Conservation (phyloP, 2,797 vertebrate species). For the Lophius americanus region DNA sequence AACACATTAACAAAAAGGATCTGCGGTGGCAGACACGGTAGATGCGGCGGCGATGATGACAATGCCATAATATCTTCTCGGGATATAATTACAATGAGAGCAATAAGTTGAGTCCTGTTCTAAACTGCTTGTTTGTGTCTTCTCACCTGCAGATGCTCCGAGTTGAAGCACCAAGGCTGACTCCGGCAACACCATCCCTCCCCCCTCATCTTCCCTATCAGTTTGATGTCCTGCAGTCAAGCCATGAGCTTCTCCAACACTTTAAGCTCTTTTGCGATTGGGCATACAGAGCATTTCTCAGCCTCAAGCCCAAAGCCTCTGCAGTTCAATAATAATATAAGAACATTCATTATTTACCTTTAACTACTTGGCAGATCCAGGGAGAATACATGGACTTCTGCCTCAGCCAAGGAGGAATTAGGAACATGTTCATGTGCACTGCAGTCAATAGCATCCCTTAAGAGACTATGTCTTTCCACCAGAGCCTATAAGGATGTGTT, state of each 20-base stretch:
- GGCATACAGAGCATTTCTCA: slow-evolving; percentile 83
- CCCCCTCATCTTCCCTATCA: slow-evolving; percentile 77
- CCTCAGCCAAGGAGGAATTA: slow-evolving; percentile 55
- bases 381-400: slow-evolving; percentile 34
- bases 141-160: slow-evolving; percentile 72
- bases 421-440: slow-evolving; percentile 61
- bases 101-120: neutral
- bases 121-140: slow-evolving; percentile 3
- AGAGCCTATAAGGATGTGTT: slow-evolving; percentile 58
- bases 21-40: no score
- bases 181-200: slow-evolving; percentile 74
- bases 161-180: slow-evolving; percentile 74
- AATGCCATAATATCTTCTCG: no score
- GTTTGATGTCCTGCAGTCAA: slow-evolving; percentile 84
- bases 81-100: neutral
- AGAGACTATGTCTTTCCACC: slow-evolving; percentile 57
- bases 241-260: slow-evolving; percentile 83
- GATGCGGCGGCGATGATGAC: no score
- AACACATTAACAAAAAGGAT: no score
- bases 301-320: slow-evolving; percentile 78
- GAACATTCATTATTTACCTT: slow-evolving; percentile 5
- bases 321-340: slow-evolving; percentile 62
- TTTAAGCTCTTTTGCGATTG: slow-evolving; percentile 86
- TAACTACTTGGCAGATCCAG: slow-evolving; percentile 38
- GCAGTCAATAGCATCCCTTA: slow-evolving; percentile 63